Evolutionary conservation across 2,113 vertebrate species (phyloP).

Genomic region (Caranx ignobilis): DNA sequence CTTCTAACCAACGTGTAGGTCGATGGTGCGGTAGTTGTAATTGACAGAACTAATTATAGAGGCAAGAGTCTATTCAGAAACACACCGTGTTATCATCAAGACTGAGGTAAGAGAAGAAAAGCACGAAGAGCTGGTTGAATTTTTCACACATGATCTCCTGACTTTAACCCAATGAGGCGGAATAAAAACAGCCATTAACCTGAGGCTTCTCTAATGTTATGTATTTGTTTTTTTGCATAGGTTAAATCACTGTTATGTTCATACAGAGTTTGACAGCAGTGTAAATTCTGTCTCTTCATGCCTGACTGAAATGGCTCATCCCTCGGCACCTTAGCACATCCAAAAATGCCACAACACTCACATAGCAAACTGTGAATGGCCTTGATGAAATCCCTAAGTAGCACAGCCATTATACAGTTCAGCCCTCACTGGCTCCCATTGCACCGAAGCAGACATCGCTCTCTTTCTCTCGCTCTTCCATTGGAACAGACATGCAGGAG

Average conservation of each 20-base stretch:
- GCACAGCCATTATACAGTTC: slow-evolving; percentile 72
- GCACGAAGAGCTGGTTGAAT: background rate
- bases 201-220: slow-evolving; percentile 23
- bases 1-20: slow-evolving; percentile 32
- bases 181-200: slow-evolving; percentile 35
- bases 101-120: background rate
- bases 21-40: slow-evolving; percentile 5
- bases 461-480: slow-evolving; percentile 38
- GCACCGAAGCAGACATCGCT: slow-evolving; percentile 55
- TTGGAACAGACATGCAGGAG: slow-evolving; percentile 74
- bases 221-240: slow-evolving; percentile 16
- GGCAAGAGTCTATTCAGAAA: slow-evolving; percentile 22
- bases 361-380: slow-evolving; percentile 77
- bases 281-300: slow-evolving; percentile 39
- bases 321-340: slow-evolving; percentile 43
- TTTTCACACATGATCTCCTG: background rate
- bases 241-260: slow-evolving; percentile 22
- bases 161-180: slow-evolving; percentile 17
- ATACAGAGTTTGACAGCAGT: slow-evolving; percentile 28
- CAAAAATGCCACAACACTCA: slow-evolving; percentile 58
- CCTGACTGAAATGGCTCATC: slow-evolving; percentile 57
- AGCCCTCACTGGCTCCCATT: slow-evolving; percentile 56
- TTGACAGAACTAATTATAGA: slow-evolving; percentile 50
- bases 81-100: slow-evolving; percentile 18
- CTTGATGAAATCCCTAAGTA: slow-evolving; percentile 78